These are phyloP conservation scores for Charaxes varanes DNA, from an alignment of 1,140 invertebrate genomes.

Conservation along the genomic window DNA sequence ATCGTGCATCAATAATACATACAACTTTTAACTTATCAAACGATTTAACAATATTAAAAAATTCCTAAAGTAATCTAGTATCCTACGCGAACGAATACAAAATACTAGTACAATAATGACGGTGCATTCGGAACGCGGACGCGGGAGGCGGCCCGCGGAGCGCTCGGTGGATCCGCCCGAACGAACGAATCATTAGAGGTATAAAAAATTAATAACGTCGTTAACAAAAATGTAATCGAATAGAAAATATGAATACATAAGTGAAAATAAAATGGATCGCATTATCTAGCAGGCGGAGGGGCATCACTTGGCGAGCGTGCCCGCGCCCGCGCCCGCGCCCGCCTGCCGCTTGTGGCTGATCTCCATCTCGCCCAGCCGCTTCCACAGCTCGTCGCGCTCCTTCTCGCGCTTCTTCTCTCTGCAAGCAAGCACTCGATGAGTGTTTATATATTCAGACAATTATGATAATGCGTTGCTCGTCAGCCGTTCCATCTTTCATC, in stretches of 20 bases:
- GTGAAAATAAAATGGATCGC: conserved; percentile 52
- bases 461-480: too few species aligned
- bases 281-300: conserved; percentile 42
- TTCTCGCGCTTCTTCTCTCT: conserved; percentile 97
- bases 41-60: conserved; percentile 72
- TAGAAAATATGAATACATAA: conserved; percentile 66
- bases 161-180: conserved; percentile 24
- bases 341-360: conserved; percentile 71
- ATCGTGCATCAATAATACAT: conserved; percentile 65
- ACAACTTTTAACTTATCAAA: conserved; percentile 71
- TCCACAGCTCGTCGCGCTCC: conserved; percentile 96
- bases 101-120: conserved; percentile 43
- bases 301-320: conserved; percentile 40
- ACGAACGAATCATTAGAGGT: conserved; percentile 44
- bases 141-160: conserved; percentile 6
- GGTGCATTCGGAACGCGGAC: conserved; percentile 20
- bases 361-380: conserved; percentile 90
- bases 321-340: conserved; percentile 28
- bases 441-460: too few species aligned
- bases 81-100: conserved; percentile 59
- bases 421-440: conserved; percentile 18
- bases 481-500: too few species aligned
- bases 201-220: conserved; percentile 63
- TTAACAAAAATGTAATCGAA: conserved; percentile 68
- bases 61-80: conserved; percentile 64